These are phyloP conservation scores for Charaxes varanes DNA, from an alignment of 1,140 invertebrate species.

Conservation along the genomic window DNA sequence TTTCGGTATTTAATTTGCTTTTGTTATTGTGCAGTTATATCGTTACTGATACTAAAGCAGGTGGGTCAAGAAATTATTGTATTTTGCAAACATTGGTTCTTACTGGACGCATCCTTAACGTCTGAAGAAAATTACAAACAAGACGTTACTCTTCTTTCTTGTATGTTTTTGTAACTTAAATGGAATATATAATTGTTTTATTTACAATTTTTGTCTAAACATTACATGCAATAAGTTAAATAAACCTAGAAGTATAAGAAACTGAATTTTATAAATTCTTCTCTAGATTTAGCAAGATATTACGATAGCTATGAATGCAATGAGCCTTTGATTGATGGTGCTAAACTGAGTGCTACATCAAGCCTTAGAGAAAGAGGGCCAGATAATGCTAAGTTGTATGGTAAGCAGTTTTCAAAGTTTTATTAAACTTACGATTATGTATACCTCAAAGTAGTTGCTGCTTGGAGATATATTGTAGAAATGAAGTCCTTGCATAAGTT, in stretches of 20 bases:
- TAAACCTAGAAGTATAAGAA: too few species aligned
- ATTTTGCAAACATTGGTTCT: constrained; percentile 7
- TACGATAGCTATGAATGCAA: constrained; percentile 86
- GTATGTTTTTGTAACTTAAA: too few species aligned
- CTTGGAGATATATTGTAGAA: too few species aligned
- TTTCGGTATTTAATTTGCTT: constrained; percentile 51
- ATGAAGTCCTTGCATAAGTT: too few species aligned
- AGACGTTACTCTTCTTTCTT: too few species aligned
- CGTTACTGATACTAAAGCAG: constrained; percentile 47
- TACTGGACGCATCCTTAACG: too few species aligned
- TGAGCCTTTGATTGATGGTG: constrained; percentile 82
- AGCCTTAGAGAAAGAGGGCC: constrained; percentile 85
- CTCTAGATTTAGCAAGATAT: constrained; percentile 62
- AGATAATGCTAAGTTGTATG: constrained; percentile 86
- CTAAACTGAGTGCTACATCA: constrained; percentile 85
- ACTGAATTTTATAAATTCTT: not conserved
- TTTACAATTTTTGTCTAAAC: not conserved
- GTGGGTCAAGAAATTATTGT: constrained; percentile 31
- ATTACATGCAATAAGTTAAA: not conserved
- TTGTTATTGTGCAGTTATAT: constrained; percentile 54
- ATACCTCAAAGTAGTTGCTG: constrained; percentile 3
- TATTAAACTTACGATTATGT: not conserved
- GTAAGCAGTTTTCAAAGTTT: constrained; percentile 70
- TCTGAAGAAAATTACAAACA: too few species aligned
- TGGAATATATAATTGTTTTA: not conserved